Conservation (phyloP, 2,888 invertebrate genomes). For the Synergus laeviventris region DNA sequence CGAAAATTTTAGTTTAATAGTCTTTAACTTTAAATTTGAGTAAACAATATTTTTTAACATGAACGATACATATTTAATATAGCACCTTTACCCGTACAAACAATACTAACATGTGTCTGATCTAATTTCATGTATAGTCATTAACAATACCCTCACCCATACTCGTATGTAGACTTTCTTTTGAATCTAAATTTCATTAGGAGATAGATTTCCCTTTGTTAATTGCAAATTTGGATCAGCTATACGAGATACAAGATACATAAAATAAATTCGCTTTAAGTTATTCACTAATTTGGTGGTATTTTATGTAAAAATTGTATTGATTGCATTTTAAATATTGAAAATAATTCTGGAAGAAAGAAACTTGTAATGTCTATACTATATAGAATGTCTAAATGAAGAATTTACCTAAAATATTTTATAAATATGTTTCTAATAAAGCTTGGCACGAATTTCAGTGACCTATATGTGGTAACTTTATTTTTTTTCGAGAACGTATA, state of each 20-base stretch:
- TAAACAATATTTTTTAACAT: too few species aligned
- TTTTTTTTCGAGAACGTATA: neutral
- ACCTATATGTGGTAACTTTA: neutral
- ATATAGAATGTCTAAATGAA: neutral
- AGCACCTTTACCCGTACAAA: too few species aligned
- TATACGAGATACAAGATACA: neutral
- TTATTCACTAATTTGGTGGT: neutral
- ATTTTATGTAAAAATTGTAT: neutral
- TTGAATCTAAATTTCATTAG: slow-evolving; percentile 32
- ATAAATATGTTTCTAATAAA: too few species aligned
- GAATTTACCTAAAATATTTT: too few species aligned
- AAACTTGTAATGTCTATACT: too few species aligned
- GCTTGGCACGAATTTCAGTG: neutral
- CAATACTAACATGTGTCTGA: neutral
- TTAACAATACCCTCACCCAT: slow-evolving; percentile 18
- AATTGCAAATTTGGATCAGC: slow-evolving; percentile 4
- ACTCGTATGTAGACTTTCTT: slow-evolving; percentile 13
- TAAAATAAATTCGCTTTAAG: neutral
- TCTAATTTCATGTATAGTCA: slow-evolving; percentile 11
- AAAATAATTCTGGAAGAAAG: too few species aligned
- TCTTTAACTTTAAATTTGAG: too few species aligned
- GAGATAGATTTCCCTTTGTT: slow-evolving; percentile 15
- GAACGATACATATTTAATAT: too few species aligned
- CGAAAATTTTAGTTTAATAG: too few species aligned
- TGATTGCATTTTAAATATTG: too few species aligned